Evolutionary conservation across 2,888 invertebrate genomes (phyloP).

Genomic region (Amiota minor): DNA sequence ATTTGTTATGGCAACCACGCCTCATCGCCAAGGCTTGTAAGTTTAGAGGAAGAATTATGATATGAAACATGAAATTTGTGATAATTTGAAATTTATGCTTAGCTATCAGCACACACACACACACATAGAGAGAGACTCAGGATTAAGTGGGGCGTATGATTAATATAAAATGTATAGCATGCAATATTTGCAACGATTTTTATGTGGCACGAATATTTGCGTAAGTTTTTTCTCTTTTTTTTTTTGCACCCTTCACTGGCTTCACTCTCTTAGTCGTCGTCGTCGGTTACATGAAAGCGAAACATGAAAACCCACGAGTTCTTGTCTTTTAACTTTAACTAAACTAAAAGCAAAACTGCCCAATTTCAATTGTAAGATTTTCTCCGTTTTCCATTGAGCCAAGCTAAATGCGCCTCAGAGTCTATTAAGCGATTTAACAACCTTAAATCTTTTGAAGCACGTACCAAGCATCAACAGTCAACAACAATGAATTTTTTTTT

Average conservation of each 20-base stretch:
- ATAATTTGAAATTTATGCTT: conserved; percentile 22
- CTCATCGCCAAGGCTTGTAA: conserved; percentile 9
- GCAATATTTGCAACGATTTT: not conserved
- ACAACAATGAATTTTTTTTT: not conserved
- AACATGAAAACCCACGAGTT: conserved; percentile 10
- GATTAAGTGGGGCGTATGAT: conserved; percentile 13
- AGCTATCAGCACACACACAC: not conserved
- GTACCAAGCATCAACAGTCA: conserved; percentile 22
- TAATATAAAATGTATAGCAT: conserved; percentile 17
- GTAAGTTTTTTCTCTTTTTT: not conserved
- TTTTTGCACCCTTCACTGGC: conserved; percentile 13
- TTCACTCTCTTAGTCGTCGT: no score
- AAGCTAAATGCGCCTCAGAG: not conserved
- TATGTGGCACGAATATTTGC: conserved; percentile 12
- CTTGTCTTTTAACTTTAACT: not conserved
- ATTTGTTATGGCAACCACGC: conserved; percentile 40
- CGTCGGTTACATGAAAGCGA: conserved; percentile 7
- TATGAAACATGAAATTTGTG: conserved; percentile 21
- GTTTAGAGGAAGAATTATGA: conserved; percentile 14
- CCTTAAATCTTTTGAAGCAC: conserved; percentile 18
- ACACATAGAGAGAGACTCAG: no score
- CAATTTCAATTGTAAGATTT: conserved; percentile 12
- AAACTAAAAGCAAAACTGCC: not conserved
- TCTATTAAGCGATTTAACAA: conserved; percentile 18
- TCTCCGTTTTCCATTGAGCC: not conserved